Base-by-base conservation (phyloP, 2,888 invertebrate genomes). In the Drosophila paramelanica region DNA sequence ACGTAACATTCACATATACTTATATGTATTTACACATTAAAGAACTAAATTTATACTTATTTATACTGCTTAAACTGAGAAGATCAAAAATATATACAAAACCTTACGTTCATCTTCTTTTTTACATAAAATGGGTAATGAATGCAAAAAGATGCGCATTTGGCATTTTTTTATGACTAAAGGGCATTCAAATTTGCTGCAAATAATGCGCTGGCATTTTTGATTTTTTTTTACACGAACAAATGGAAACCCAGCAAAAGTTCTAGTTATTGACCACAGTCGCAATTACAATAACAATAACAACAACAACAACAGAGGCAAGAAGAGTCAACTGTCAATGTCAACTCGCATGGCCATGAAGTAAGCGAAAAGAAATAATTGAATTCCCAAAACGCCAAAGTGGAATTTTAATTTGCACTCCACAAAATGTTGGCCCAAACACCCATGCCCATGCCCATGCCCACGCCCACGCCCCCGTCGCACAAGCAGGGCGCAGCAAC, bases 321-420 rank as follows among this genome's bases (percentile, higher is more conserved):
- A 39, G 39, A 53, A 58, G 36, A 60, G 46, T 59, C 73, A 76
- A 79, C 68, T 69, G 66, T 73, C 75, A 83, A 86, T 86, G 77
- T 83, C 83, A 86, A 67, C 86, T 81, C 74, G 72, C 68, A 80
- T 72, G 88, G 67, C 76, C 67, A 61, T 67, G 55, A 72, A 67
- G 77, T 64, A 67, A 56, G 57, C 47, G 68, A 80, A 75, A 84
- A 45, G 65, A 66, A 85, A 83, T 90, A 89, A 89, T 89, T 90
- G 90, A 90, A 89, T 90, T 89, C 88, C 86, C 86, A 71, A 80
- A 89, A 88, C 81, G 90, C 82, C 90, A 90, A 90, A 90, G 77
- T 79, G 89, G 90, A 89, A 89, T 90, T 89, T 89, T 90, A 89
- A 89, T 90, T 89, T 88, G 78, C 79, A 67, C 73, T 71, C 80